phyloP scores from a whole-genome alignment of 2,797 vertebrate species.

The Simalia tracyae region DNA sequence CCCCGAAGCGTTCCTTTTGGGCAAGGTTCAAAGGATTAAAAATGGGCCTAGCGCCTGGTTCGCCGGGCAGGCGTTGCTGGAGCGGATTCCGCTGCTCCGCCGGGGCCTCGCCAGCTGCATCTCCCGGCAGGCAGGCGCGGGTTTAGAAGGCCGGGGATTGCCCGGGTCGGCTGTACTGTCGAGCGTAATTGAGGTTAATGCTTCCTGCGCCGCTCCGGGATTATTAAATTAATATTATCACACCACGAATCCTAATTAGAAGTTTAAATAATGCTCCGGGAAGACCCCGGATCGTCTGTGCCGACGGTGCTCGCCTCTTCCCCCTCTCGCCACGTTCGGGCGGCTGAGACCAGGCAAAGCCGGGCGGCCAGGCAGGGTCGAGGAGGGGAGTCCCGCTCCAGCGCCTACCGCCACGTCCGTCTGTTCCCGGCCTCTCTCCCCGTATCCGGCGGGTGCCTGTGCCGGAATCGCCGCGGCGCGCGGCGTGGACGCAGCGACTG shows the following conservation, averaged over 20 bases:
- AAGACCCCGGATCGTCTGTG: conserved; percentile 66
- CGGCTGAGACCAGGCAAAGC: too few relatives aligned
- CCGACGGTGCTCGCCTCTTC: conserved; percentile 14
- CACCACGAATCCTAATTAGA: conserved; percentile 92
- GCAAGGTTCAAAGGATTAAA: conserved; percentile 26
- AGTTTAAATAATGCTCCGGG: conserved; percentile 74
- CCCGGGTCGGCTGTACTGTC: conserved; percentile 69
- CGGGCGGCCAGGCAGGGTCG: background rate
- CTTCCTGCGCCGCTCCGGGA: conserved; percentile 83
- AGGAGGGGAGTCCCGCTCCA: background rate
- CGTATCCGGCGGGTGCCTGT: background rate
- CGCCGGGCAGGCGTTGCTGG: conserved; percentile 44
- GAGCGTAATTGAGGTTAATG: conserved; percentile 95
- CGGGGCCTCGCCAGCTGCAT: conserved; percentile 63
- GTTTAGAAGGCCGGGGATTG: conserved; percentile 71
- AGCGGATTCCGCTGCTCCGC: conserved; percentile 67
- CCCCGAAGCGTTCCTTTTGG: background rate
- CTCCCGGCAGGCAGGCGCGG: conserved; percentile 58
- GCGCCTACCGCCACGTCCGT: background rate
- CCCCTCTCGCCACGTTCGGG: background rate
- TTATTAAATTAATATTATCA: conserved; percentile 95
- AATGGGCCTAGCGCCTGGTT: conserved; percentile 20
- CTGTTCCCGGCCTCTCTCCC: too few relatives aligned
- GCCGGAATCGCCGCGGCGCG: background rate
- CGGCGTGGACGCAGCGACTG: background rate